These are phyloP conservation scores for Geophilus truncorum DNA, from an alignment of 2,888 invertebrate species.

Conservation along the genomic window DNA sequence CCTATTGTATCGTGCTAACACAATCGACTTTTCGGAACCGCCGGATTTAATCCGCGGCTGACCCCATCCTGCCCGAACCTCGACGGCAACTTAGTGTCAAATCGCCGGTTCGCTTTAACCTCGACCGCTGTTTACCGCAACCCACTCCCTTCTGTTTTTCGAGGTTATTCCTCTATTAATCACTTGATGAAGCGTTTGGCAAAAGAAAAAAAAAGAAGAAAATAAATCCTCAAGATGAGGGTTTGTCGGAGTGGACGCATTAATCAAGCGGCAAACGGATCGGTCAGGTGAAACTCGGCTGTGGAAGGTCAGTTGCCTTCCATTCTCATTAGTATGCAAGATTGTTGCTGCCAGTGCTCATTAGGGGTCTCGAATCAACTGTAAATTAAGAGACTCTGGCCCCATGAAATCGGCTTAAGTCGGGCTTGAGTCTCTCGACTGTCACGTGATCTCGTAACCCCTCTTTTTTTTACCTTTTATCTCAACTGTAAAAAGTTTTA, in stretches of 20 bases:
- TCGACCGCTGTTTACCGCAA: background rate
- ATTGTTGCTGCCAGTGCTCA: constrained; percentile 11
- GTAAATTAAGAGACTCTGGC: constrained; percentile 14
- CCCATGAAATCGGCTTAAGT: constrained; percentile 8
- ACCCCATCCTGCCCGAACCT: no score
- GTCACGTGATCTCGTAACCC: background rate
- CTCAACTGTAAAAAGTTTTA: no score
- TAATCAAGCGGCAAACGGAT: constrained; percentile 16
- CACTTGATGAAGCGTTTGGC: background rate
- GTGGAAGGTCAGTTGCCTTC: background rate
- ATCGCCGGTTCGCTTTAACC: background rate
- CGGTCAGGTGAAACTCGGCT: background rate
- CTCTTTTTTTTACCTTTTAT: background rate
- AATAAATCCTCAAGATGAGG: background rate
- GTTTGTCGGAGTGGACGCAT: constrained; percentile 8
- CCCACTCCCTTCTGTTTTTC: background rate
- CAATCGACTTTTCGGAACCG: no score
- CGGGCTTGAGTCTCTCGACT: background rate
- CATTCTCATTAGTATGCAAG: background rate
- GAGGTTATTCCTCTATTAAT: constrained; percentile 11
- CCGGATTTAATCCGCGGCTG: no score
- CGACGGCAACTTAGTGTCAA: no score
- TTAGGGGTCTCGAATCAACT: constrained; percentile 11
- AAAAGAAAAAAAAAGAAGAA: background rate
- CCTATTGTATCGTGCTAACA: no score